Evolutionary conservation across 1,140 invertebrate genomes (phyloP), one percentile per base, ranked within the genome.

Genomic region (Contarinia nasturtii): DNA sequence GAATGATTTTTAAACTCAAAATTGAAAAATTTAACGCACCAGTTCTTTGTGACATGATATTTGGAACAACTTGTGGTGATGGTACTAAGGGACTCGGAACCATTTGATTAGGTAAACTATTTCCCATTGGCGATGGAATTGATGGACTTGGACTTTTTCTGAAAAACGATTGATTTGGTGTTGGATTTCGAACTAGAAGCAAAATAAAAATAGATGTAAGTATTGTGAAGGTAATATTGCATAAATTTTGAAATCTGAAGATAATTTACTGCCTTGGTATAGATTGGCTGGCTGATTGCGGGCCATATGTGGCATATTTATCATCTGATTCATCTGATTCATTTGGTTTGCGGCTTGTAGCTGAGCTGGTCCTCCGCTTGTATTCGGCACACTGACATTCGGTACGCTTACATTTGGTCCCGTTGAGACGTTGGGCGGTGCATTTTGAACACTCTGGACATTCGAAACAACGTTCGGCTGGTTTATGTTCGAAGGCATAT

Each of bases 71-170:
- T 48, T 74, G 74, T 21, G 76, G 67, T 51, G 72, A 75, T n/a
- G 77, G 74, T 42, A 75, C 78, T 45, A 80, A 56, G 20, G 80
- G 80, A 11, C 79, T 82, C 22, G 76, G 68, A 14, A 77, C 43
- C 41, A 43, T 43, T 43, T 43, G 41, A 43, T 43, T n/a, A 7
- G 41, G 20, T 20, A 52, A 20, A 20, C 17, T 33, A 3, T 37
- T 27, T 56, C 54, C 2, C 57, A 54, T 0, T 51, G 55, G 2
- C 50, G 53, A 7, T 52, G 58, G 17, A 57, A 57, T 17, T 55
- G 58, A 36, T 20, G 64, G 65, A 14, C 58, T 59, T 12, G 72
- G 74, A 49, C 72, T 75, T 49, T 73, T 72, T 10, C 71, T 55
- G 49, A 75, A 59, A 53, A 72, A 76, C 41, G 71, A 69, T 56